These are phyloP conservation scores for Turritopsis rubra DNA, from an alignment of 30 jellyfish, hydroid and myxozoan species.

Conservation along the genomic window DNA sequence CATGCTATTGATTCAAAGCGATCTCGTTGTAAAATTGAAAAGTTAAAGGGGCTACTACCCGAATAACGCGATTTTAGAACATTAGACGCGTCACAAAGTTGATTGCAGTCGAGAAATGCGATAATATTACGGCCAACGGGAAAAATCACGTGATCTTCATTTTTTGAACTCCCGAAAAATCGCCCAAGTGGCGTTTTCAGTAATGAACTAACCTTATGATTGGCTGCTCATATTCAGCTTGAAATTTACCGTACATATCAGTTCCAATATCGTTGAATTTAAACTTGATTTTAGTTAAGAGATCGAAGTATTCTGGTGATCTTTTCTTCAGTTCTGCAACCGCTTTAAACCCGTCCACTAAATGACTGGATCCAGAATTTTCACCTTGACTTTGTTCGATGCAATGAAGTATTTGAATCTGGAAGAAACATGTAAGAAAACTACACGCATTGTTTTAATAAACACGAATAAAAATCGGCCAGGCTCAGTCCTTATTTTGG, in stretches of 20 bases:
- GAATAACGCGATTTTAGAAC: too few relatives aligned
- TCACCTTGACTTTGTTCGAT: constrained; percentile 35
- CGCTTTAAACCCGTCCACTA: constrained; percentile 55
- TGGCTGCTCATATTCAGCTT: constrained; percentile 48
- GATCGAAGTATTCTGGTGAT: constrained; percentile 53
- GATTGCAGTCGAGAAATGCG: too few relatives aligned
- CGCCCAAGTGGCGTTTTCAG: neutral
- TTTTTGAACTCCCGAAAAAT: neutral
- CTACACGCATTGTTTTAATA: neutral
- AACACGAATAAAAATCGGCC: too few relatives aligned
- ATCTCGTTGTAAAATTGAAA: too few relatives aligned
- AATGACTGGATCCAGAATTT: constrained; percentile 56
- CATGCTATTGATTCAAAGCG: too few relatives aligned
- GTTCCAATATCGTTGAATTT: constrained; percentile 46
- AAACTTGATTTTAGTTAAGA: constrained; percentile 52
- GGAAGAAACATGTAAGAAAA: neutral
- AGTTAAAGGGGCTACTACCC: too few relatives aligned
- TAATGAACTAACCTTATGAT: constrained; percentile 51
- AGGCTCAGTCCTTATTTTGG: too few relatives aligned
- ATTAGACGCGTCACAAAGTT: too few relatives aligned
- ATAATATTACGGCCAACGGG: too few relatives aligned
- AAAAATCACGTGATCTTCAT: too few relatives aligned
- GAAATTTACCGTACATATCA: constrained; percentile 58
- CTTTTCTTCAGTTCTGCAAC: constrained; percentile 39
- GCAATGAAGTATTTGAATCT: constrained; percentile 72